Evolutionary conservation across 1,140 invertebrate genomes (phyloP).

Genomic region (Phortica variegata): DNA sequence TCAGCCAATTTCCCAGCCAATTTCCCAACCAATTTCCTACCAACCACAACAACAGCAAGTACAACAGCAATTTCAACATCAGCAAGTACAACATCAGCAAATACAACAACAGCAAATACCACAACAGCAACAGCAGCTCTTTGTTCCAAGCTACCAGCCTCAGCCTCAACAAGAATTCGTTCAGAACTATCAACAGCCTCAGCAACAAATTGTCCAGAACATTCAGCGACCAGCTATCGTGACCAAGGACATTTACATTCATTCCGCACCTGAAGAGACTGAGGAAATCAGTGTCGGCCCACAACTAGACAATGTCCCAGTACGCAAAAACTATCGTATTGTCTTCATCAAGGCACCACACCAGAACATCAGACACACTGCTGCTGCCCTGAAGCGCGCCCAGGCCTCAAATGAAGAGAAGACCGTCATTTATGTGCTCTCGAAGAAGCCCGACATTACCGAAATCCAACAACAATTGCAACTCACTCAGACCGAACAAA

Average conservation of each 20-base stretch:
- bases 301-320: conserved; percentile 48
- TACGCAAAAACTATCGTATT: conserved; percentile 82
- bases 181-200: conserved; percentile 18
- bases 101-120: neutral
- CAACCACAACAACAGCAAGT: conserved; percentile 1
- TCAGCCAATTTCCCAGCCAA: conserved; percentile 1
- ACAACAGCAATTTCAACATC: conserved; percentile 2
- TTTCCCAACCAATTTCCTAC: neutral
- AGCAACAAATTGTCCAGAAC: conserved; percentile 26
- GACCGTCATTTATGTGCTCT: conserved; percentile 83
- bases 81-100: neutral
- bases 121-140: conserved; percentile 19
- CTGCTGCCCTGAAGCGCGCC: conserved; percentile 60
- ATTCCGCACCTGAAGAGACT: conserved; percentile 49
- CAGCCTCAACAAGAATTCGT: conserved; percentile 7
- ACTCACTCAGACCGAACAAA: conserved; percentile 36
- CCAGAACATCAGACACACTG: conserved; percentile 65
- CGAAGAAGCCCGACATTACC: conserved; percentile 63
- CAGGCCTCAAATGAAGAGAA: conserved; percentile 76
- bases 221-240: conserved; percentile 46
- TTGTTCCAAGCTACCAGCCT: conserved; percentile 12
- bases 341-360: conserved; percentile 84
- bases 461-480: conserved; percentile 49
- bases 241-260: conserved; percentile 53
- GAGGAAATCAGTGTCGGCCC: conserved; percentile 34